phyloP scores from a whole-genome alignment of 2,888 invertebrate species.

The Lepidochitona cinerea region DNA sequence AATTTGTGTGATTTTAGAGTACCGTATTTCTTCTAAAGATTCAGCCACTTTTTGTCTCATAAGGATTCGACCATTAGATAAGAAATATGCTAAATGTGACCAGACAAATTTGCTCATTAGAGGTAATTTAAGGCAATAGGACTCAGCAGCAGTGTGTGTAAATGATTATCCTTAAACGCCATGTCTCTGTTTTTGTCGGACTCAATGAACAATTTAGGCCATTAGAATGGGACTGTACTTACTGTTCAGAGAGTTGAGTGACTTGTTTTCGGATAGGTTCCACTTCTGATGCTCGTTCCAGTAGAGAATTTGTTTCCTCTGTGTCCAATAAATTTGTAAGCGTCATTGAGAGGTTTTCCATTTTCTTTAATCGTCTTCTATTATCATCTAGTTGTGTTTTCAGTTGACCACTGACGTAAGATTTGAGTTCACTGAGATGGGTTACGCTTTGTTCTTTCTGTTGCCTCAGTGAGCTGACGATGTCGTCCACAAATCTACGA shows the following conservation, averaged over 20 bases:
- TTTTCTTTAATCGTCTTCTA: conserved; percentile 34
- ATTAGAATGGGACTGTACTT: no score
- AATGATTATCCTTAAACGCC: no score
- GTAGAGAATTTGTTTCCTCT: conserved; percentile 39
- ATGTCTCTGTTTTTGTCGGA: no score
- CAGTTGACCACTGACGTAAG: conserved; percentile 30
- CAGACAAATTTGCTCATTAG: no score
- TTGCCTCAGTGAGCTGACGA: conserved; percentile 44
- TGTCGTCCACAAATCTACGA: conserved; percentile 47
- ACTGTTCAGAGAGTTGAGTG: conserved; percentile 28
- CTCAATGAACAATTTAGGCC: no score
- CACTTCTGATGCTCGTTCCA: conserved; percentile 43
- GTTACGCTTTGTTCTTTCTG: conserved; percentile 34
- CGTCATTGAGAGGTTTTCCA: conserved; percentile 42
- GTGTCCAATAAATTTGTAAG: conserved; percentile 48
- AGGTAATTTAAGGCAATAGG: no score
- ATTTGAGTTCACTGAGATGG: conserved; percentile 28
- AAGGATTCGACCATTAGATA: no score
- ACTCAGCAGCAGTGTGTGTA: no score
- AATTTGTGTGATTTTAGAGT: no score
- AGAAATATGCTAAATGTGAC: no score
- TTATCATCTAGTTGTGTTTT: conserved; percentile 42
- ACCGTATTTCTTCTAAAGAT: no score
- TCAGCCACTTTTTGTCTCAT: no score
- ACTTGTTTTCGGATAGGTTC: conserved; percentile 38